Base-by-base conservation (phyloP, 2,888 invertebrate species). In the Rhabditoides inermis region DNA sequence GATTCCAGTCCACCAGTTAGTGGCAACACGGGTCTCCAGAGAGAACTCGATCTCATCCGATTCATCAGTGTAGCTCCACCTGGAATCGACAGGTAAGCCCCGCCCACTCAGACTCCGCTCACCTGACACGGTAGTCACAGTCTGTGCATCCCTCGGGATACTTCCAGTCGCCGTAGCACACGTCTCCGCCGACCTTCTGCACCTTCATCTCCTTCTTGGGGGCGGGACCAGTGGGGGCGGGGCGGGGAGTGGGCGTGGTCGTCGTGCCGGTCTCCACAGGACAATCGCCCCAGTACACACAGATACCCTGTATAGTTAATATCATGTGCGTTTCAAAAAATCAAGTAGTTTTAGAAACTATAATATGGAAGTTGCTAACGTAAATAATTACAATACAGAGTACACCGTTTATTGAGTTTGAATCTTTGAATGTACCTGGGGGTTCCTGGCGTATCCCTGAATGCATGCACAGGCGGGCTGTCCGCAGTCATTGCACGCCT, bases 231-330 rank as follows among this genome's bases (percentile, higher is more conserved):
- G 45, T 20, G 50, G 35, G 5, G 36, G n/a, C 2, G 48, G 44
- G 1, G 54, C 44, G 7, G 51, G 47, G 25, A 51, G 26, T 4
- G 32, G 15, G 12, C 36, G 20, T 25, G 55, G 15, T 35, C n/a
- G 23, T 7, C 51, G 22, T 25, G 48, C 45, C 32, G n/a, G 26
- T n/a, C n/a, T n/a, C n/a, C n/a, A n/a, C n/a, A 2, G 70, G 68
- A 49, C 73, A 73, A 49, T 74, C 74, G 45, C 72, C 72, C 74
- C 74, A 74, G 36, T 74, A 75, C 45, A 75, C 68, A 51, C 74
- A 74, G 20, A n/a, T n/a, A n/a, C n/a, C n/a, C n/a, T n/a, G n/a
- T n/a, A n/a, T n/a, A n/a, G n/a, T n/a, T n/a, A n/a, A n/a, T n/a
- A n/a, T n/a, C n/a, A n/a, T n/a, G n/a, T n/a, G n/a, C n/a, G n/a